Base-by-base conservation (phyloP, 2,888 invertebrate species). In the Drosophila kambysellisi region DNA sequence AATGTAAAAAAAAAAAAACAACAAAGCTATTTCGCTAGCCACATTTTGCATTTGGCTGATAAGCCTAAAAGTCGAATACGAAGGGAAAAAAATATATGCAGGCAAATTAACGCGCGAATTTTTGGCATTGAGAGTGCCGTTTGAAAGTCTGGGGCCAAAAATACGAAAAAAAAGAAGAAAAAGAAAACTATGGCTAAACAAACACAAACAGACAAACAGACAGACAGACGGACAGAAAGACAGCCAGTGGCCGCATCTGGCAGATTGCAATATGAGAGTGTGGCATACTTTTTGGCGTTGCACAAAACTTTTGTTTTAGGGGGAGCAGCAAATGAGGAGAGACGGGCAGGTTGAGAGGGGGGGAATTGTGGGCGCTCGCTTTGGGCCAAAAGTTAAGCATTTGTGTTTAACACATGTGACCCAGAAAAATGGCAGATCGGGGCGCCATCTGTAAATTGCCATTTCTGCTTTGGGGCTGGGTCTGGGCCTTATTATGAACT, bases 361-460 rank as follows among this genome's bases (percentile, higher is more conserved):
- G 35, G 4, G 20, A 12, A 1, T 17, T 29, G 50, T 50, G 25
- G 33, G 37, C 0, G n/a, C 11, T 11, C 35, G 12, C 25, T 37
- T 20, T 52, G n/a, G 58, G 67, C 53, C 63, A 79, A 73, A 82
- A 81, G 85, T 85, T 85, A 83, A 85, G 74, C 79, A 75, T 79
- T 74, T 75, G 63, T 76, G 78, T 78, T 81, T 74, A 82, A 72
- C 82, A 82, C 76, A 82, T 82, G 76, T 81, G 81, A 81, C 81
- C 81, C 76, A 81, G 74, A 81, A 81, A 70, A 51, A 61, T 29
- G 9, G 32, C 54, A 35, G 35, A 9, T 61, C 56, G 63, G 53
- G 35, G 67, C 64, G 48, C 63, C 74, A 76, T 57, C 77, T 74
- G 68, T 66, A 72, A 66, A 75, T 66, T 48, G 76, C 56, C 68